Percentiles rank a stretch among this genome's conserved stretches.
Evolutionary conservation across 2,888 invertebrate species (phyloP).

Genomic region (Horisme vitalbata): DNA sequence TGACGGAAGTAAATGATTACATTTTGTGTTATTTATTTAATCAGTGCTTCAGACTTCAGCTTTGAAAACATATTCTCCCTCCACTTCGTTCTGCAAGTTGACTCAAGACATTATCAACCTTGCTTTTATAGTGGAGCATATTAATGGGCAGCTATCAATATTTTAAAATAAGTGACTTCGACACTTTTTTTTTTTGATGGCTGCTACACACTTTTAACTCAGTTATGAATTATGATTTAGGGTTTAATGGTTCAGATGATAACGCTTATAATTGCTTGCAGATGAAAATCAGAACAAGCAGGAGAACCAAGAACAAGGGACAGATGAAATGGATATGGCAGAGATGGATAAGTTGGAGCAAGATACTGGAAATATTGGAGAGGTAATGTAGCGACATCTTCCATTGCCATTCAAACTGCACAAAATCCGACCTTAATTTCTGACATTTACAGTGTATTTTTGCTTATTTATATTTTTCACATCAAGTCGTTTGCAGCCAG

Average conservation of each 20-base stretch:
- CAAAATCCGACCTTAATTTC: too few species aligned
- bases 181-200: conserved; percentile 31
- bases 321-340: conserved; percentile 77
- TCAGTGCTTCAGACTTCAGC: background rate
- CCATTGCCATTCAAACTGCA: too few species aligned
- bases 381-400: conserved; percentile 53
- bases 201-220: conserved; percentile 25
- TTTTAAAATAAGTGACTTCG: conserved; percentile 29
- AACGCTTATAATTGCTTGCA: conserved; percentile 33
- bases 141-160: conserved; percentile 36
- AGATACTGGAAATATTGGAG: conserved; percentile 75
- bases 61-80: conserved; percentile 38
- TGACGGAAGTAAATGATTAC: too few species aligned
- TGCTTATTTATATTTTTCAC: too few species aligned
- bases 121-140: conserved; percentile 76
- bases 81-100: conserved; percentile 76
- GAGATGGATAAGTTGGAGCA: conserved; percentile 80
- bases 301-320: conserved; percentile 63
- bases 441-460: too few species aligned
- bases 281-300: conserved; percentile 55
- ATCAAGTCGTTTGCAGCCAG: too few species aligned
- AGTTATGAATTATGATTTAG: background rate
- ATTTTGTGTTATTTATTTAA: background rate
- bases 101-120: conserved; percentile 58
- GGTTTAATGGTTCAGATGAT: background rate